Conservation (phyloP, 2,888 invertebrate genomes). For the Auanema freiburgensis region DNA sequence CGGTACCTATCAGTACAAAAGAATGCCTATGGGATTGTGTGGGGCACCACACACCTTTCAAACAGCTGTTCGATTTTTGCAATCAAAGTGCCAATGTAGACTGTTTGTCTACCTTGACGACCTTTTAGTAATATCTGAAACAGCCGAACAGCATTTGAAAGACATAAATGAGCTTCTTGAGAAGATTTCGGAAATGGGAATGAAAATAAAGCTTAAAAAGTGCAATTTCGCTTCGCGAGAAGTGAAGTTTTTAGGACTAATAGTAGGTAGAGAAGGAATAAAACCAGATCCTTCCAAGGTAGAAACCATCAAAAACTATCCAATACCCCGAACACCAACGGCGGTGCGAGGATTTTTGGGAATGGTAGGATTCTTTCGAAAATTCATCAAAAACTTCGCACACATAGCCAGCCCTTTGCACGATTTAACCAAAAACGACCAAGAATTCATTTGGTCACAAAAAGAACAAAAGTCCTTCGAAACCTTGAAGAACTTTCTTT, state of each 20-base stretch:
- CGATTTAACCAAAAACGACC: constrained; percentile 26
- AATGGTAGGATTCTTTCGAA: constrained; percentile 30
- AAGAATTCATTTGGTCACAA: constrained; percentile 28
- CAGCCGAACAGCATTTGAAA: constrained; percentile 30
- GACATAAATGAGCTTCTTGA: constrained; percentile 33
- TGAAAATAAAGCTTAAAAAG: constrained; percentile 32
- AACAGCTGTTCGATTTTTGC: constrained; percentile 12
- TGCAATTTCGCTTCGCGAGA: constrained; percentile 29
- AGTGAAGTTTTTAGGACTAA: constrained; percentile 37
- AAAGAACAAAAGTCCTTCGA: constrained; percentile 20
- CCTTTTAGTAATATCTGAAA: constrained; percentile 20
- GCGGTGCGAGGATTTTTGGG: constrained; percentile 34
- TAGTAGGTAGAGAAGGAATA: constrained; percentile 33
- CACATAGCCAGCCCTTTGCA: constrained; percentile 27
- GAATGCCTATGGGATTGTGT: constrained; percentile 37
- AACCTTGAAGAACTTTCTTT: constrained; percentile 22
- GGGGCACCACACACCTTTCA: constrained; percentile 32
- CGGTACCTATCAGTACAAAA: constrained; percentile 31
- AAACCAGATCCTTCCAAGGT: constrained; percentile 31
- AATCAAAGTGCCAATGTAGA: neutral
- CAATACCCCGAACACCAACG: constrained; percentile 21
- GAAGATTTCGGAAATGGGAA: constrained; percentile 20
- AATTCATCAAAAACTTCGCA: constrained; percentile 35
- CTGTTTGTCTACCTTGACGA: constrained; percentile 37
- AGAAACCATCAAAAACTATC: constrained; percentile 19